Percentiles rank a stretch among this genome's conserved stretches.
Conservation (phyloP, 2,888 invertebrate genomes). For the Tinea pellionella region DNA sequence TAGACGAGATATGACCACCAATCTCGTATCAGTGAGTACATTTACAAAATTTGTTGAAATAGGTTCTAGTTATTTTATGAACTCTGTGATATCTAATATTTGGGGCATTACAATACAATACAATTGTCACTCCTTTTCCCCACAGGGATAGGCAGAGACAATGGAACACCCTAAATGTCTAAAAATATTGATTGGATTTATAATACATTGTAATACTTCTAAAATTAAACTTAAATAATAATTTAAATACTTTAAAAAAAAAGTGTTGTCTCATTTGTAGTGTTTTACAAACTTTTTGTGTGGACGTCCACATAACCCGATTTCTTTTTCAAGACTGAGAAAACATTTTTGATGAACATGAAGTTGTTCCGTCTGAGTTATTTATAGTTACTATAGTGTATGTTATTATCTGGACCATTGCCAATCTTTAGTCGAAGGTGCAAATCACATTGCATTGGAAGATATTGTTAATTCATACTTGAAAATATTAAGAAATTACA, state of each 20-base stretch:
- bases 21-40: slow-evolving; percentile 54
- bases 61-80: background rate
- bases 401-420: slow-evolving; percentile 45
- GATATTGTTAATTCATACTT: background rate
- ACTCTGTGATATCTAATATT: background rate
- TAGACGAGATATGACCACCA: slow-evolving; percentile 65
- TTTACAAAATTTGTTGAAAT: background rate
- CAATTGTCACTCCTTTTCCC: no score
- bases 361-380: slow-evolving; percentile 26
- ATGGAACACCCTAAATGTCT: no score
- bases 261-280: no score
- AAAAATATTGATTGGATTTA: no score
- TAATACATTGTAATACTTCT: no score
- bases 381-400: slow-evolving; percentile 46
- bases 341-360: background rate
- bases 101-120: no score
- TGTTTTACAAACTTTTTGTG: background rate
- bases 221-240: no score
- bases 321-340: background rate
- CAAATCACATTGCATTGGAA: background rate
- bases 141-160: no score
- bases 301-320: background rate
- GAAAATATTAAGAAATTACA: background rate
- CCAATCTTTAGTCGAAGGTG: slow-evolving; percentile 30
- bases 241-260: no score